Evolutionary conservation across 1,140 invertebrate species (phyloP), one percentile per base, ranked within the genome.

Genomic region (Achroia grisella): DNA sequence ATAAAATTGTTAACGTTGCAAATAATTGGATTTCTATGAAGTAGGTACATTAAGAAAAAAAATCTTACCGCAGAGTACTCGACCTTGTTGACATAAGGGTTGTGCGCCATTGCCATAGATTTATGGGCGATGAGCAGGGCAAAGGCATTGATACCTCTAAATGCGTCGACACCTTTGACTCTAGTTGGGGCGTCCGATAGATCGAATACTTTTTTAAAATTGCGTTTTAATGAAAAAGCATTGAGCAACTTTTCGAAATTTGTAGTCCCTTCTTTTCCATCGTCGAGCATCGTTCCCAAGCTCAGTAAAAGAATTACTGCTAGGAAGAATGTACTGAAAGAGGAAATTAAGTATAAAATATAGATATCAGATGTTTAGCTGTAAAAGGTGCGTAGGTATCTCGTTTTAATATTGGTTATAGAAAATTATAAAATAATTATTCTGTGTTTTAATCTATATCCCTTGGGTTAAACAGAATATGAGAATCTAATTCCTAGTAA

Each of bases 41-140:
- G n/a, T n/a, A n/a, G n/a, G n/a, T n/a, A n/a, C n/a, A n/a, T n/a
- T n/a, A n/a, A n/a, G n/a, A n/a, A n/a, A n/a, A n/a, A n/a, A n/a
- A n/a, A n/a, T 23, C 77, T 56, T 51, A 93, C 91, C 87, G 90
- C 90, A 9, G 89, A 85, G 88, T 91, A 92, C 32, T 82, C 74
- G 1, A 91, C 91, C 50, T 92, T 89, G 51, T 94, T 93, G 1
- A 88, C 62, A 56, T 90, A 93, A 15, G 92, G 91, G 46, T 88
- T 89, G 58, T 91, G 93, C 29, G 93, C 91, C 49, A 92, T 62
- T 0, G 92, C 91, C 90, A 94, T 90, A 1, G 91, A 91, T 64
- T 94, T 93, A 53, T 94, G 93, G 0, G 91, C 89, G 0, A 91
- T 14, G 5, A 93, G 62, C 29, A 94, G 65, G 56, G 91, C 87